Percentiles rank a stretch among this genome's conserved stretches.
Evolutionary conservation across 2,888 invertebrate species (phyloP).

Genomic region (Meiosimyza platycephala): DNA sequence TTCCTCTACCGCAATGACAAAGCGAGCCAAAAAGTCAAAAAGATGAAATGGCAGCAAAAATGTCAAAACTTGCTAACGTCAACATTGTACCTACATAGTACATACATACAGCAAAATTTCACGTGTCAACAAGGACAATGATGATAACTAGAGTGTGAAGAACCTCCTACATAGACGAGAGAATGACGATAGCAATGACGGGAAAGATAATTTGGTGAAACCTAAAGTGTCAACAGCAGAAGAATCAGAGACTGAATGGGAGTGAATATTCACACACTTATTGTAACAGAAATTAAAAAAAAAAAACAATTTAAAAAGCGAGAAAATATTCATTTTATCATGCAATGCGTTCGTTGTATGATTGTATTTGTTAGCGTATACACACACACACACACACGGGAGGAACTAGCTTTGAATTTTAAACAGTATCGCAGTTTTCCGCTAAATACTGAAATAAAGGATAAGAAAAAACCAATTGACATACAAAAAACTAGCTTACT

Average conservation of each 20-base stretch:
- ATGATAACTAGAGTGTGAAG: conserved; percentile 60
- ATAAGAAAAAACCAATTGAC: neutral
- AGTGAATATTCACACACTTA: neutral
- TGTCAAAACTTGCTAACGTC: conserved; percentile 9
- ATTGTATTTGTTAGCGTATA: neutral
- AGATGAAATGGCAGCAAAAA: conserved; percentile 20
- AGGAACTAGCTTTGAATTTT: conserved; percentile 14
- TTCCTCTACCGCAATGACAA: conserved; percentile 7
- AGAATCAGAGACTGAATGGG: neutral
- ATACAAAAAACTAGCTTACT: neutral
- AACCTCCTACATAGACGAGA: conserved; percentile 46
- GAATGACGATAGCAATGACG: conserved; percentile 9
- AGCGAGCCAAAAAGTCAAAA: neutral
- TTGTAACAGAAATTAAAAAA: neutral
- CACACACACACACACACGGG: too few relatives aligned
- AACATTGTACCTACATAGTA: neutral
- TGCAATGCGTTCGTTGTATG: conserved; percentile 1
- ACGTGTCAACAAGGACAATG: conserved; percentile 49
- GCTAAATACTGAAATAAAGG: neutral
- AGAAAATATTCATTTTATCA: neutral
- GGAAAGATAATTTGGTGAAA: neutral
- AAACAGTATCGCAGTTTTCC: conserved; percentile 4
- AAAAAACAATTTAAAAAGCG: neutral
- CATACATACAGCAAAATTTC: neutral
- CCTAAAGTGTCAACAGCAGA: conserved; percentile 22